Evolutionary conservation across 2,113 vertebrate species (phyloP).

Genomic region (Fukomys damarensis): DNA sequence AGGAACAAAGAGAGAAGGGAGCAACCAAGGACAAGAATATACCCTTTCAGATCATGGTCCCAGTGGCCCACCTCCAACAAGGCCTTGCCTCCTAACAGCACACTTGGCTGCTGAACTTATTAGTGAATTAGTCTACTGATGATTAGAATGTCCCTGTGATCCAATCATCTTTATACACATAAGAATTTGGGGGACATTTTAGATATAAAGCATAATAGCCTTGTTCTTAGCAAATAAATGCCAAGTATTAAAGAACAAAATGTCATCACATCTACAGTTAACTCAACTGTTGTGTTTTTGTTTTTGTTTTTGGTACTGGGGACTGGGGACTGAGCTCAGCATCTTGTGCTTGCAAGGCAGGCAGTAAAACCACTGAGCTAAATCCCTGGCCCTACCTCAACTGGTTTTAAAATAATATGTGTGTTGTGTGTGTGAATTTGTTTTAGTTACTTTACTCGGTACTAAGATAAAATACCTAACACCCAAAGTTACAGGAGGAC

Average conservation of each 20-base stretch:
- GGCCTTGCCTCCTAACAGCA: background rate
- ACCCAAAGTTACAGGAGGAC: background rate
- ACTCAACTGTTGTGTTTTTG: too few species aligned
- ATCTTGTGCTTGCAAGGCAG: too few species aligned
- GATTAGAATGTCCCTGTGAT: background rate
- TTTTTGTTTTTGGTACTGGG: too few species aligned
- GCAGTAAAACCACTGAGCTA: too few species aligned
- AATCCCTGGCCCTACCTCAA: too few species aligned
- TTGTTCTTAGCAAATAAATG: background rate
- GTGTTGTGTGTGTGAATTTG: background rate
- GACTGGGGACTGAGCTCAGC: too few species aligned
- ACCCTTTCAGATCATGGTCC: background rate
- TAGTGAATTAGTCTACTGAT: background rate
- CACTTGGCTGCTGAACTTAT: background rate
- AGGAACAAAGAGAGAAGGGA: background rate
- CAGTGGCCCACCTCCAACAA: background rate
- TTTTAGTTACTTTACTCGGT: background rate
- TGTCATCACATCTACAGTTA: background rate
- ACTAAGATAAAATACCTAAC: background rate
- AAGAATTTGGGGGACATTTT: background rate
- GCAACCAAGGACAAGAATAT: background rate
- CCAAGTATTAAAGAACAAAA: background rate
- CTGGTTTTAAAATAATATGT: background rate
- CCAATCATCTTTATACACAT: background rate
- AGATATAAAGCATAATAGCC: background rate